Evolutionary conservation across 1,140 invertebrate species (phyloP).

Genomic region (Drosophila hydei): DNA sequence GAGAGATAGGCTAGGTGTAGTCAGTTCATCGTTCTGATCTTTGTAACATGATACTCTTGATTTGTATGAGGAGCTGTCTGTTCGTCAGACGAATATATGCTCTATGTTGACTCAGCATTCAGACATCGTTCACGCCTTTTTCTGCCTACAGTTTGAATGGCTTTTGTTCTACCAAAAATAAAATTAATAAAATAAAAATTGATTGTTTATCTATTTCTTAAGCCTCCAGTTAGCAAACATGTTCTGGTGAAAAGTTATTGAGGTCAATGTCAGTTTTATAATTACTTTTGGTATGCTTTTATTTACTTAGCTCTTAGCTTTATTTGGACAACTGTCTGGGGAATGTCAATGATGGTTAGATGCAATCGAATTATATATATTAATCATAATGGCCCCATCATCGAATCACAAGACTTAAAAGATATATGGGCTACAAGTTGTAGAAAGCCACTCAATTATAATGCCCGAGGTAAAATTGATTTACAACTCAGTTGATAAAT

Average conservation of each 20-base stretch:
- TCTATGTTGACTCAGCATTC: too few relatives aligned
- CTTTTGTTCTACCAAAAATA: too few relatives aligned
- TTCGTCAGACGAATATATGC: too few relatives aligned
- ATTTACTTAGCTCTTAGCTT: constrained; percentile 28
- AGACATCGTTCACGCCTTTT: too few relatives aligned
- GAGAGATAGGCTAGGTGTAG: too few relatives aligned
- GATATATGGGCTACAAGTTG: constrained; percentile 45
- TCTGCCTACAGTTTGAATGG: too few relatives aligned
- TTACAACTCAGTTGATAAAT: constrained; percentile 20
- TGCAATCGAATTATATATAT: constrained; percentile 76
- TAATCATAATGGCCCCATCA: constrained; percentile 70
- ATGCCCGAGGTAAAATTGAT: neutral
- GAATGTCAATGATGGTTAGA: constrained; percentile 60
- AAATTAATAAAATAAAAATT: too few relatives aligned
- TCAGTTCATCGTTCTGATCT: too few relatives aligned
- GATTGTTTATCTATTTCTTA: too few relatives aligned
- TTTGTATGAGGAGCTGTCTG: too few relatives aligned
- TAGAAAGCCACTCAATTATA: constrained; percentile 42
- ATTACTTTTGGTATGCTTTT: constrained; percentile 23
- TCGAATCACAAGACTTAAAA: constrained; percentile 75
- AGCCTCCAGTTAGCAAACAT: constrained; percentile 37
- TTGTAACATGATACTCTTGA: too few relatives aligned
- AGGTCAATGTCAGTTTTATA: constrained; percentile 65
- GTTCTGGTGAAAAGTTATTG: constrained; percentile 24
- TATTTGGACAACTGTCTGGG: constrained; percentile 1